Base-by-base conservation (phyloP, 2,888 invertebrate species). In the Deilephila porcellus region DNA sequence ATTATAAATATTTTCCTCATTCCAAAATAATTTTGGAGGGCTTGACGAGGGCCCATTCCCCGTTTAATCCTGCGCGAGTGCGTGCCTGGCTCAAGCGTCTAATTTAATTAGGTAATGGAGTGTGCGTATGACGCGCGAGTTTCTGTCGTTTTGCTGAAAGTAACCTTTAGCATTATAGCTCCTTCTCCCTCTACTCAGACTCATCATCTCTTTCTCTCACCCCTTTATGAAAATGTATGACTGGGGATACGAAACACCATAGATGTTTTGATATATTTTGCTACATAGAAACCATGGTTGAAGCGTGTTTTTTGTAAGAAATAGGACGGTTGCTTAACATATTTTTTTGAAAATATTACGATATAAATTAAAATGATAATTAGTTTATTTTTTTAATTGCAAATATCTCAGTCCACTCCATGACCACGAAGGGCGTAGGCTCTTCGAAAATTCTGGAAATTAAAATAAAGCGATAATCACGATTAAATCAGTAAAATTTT, bases 101-200 rank as follows among this genome's bases (percentile, higher is more conserved):
- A 88, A 90, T 88, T 88, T 85, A 88, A 89, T 88, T 85, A 76
- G 83, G 83, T 83, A 83, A 86, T 81, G 84, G 85, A 78, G 85
- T 80, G 81, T 81, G 79, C 78, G 77, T 79, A 79, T 79, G 79
- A 78, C 74, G 80, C 72, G 25, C 25, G 72, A 78, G 76, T 78
- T 79, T 78, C 77, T 74, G 70, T 78, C 78, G 78, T 81, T 78
- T 78, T 71, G 76, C 76, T 74, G 64, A 74, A 74, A 71, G 76
- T 81, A 79, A 81, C 76, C 79, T 76, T 81, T 78, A 76, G 77
- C 75, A 74, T 72, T 74, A 74, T 64, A 37, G 72, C 73, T 80
- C 74, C 45, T 52, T 67, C 45, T 25, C 45, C 11, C 17, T 67
- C 67, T 17, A 67, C 52, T 67, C 25, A 67, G 25, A 67, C 17